Percentiles rank a stretch among this genome's conserved stretches.
Evolutionary conservation across 2,797 vertebrate genomes (phyloP).

Genomic region (Trichosurus vulpecula): DNA sequence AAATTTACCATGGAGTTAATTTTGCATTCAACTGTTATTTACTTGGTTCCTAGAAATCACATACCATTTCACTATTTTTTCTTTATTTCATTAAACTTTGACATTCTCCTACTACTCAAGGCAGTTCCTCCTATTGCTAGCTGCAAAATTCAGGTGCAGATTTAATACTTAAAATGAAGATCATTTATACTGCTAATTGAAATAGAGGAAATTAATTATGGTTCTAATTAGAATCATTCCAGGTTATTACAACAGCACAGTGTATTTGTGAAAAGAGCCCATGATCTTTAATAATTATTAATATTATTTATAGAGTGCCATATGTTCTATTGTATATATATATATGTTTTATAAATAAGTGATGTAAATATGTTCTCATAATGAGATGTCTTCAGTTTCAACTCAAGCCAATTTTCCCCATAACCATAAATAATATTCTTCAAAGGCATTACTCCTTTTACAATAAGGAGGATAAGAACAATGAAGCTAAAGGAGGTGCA

Average conservation of each 20-base stretch:
- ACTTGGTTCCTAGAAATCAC: too few relatives aligned
- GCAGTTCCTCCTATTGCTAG: neutral
- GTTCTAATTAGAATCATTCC: constrained; percentile 8
- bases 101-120: neutral
- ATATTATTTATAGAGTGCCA: neutral
- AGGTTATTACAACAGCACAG: neutral
- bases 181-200: constrained; percentile 7
- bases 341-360: neutral
- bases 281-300: neutral
- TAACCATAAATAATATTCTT: neutral
- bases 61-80: too few relatives aligned
- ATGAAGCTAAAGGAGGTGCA: too few relatives aligned
- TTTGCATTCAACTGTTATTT: too few relatives aligned
- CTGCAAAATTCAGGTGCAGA: neutral
- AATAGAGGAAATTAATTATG: neutral
- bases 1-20: too few relatives aligned
- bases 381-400: constrained; percentile 12
- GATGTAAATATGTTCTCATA: neutral
- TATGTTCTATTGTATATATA: neutral
- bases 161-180: constrained; percentile 32
- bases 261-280: neutral
- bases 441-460: too few relatives aligned
- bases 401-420: constrained; percentile 1
- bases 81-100: too few relatives aligned
- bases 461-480: too few relatives aligned